phyloP scores from a whole-genome alignment of 2,797 vertebrate genomes.

The Ptychobarbus kaznakovi region DNA sequence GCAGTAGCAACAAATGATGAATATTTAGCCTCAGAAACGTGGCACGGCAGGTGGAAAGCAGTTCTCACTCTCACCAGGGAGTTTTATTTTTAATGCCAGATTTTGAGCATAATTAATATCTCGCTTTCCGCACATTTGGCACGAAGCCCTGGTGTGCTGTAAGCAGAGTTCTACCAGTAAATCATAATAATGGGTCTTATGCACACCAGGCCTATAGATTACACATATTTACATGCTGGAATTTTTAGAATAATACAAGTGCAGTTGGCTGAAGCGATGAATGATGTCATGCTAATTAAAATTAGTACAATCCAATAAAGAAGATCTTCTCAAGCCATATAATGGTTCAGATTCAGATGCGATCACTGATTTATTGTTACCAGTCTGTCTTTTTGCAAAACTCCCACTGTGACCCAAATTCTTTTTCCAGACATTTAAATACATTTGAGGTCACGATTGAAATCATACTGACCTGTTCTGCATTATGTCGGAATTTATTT shows the following conservation, averaged over 20 bases:
- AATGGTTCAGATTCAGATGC: not conserved
- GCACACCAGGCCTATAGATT: not conserved
- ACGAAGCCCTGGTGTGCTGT: not conserved
- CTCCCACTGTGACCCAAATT: not conserved
- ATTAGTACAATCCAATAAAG: not conserved
- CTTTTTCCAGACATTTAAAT: not conserved
- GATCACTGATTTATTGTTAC: not conserved
- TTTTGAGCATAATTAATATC: conserved; percentile 9
- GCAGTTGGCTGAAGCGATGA: not conserved
- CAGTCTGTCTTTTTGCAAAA: not conserved
- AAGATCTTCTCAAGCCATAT: not conserved
- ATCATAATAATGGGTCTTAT: not conserved
- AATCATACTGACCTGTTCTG: not conserved
- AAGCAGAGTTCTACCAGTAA: not conserved
- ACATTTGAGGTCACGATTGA: conserved; percentile 1
- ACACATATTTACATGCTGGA: not conserved
- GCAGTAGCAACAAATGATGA: not conserved
- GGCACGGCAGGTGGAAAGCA: conserved; percentile 7
- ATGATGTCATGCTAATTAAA: not conserved
- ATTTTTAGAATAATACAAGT: not conserved
- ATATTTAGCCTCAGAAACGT: not conserved
- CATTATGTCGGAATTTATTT: not conserved
- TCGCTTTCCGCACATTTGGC: not conserved
- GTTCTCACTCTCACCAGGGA: not conserved
- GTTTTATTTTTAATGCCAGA: not conserved